Base-by-base conservation (phyloP, 2,113 vertebrate species). In the Sinocyclocheilus maitianheensis region DNA sequence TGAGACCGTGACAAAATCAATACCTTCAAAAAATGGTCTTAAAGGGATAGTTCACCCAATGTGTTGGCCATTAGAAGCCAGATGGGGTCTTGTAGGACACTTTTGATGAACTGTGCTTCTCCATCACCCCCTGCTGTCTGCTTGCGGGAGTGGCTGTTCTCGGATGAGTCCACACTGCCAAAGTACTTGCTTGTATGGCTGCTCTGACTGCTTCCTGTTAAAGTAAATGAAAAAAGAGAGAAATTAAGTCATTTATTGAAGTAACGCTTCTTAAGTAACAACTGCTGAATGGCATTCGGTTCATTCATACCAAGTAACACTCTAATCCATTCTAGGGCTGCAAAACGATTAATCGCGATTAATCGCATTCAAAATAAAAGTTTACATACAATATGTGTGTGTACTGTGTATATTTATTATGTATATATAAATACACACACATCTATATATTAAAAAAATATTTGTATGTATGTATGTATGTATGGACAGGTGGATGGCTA, bases 181-280 rank as follows among this genome's bases (percentile, higher is more conserved):
- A 98, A 98, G 90, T 98, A 98, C 83, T 97, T 97, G 94, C 97
- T 98, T 82, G 96, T 97, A 92, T 96, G 94, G 94, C 96, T 97
- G 89, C 96, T 96, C 80, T 97, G 95, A 89, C 96, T 97, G 90
- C 96, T 97, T 86, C 95, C 97, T 97, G 81, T 24, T 16, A 18
- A 78, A 12, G 30, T 14, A 69, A 67, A 40, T 1, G 18, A 76
- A 81, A 40, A 43, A 22, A 5, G 18, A 77, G 2, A 3, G 3
- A 51, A 26, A 16, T 67, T 67, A 30, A 22, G 34, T 40, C 1
- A 40, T 74, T 65, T 63, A 4, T 12, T 69, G 5, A 37, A 71
- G 2, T 63, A 16, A 16, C 2, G 1, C 12, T 43, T 46, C n/a
- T 82, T 51, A 55, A 43, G 34, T 63, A 55, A 55, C 3, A 30